A percentile compares a stretch with the other conserved stretches of the same genome.
Evolutionary conservation across 2,888 invertebrate genomes (phyloP).

Genomic region (Nemotelus nigrinus): DNA sequence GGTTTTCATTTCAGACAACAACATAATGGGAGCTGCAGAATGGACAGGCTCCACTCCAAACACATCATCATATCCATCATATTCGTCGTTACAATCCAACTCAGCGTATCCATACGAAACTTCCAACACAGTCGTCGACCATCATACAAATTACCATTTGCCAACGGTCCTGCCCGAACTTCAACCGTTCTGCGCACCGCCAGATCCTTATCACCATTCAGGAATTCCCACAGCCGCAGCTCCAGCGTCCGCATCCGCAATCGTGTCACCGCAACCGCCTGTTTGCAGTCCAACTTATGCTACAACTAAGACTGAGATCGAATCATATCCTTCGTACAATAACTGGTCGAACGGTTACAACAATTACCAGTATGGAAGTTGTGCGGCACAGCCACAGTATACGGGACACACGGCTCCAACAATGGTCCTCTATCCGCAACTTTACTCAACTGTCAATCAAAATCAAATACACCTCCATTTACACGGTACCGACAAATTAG

Average conservation of each 20-base stretch:
- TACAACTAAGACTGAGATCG: slow-evolving; percentile 58
- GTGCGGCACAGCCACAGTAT: slow-evolving; percentile 61
- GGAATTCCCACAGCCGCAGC: slow-evolving; percentile 57
- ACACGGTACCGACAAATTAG: slow-evolving; percentile 75
- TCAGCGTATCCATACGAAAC: slow-evolving; percentile 67
- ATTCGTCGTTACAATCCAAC: slow-evolving; percentile 68
- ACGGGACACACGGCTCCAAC: slow-evolving; percentile 66
- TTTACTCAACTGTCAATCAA: slow-evolving; percentile 86
- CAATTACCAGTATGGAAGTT: slow-evolving; percentile 73
- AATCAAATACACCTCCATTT: slow-evolving; percentile 86
- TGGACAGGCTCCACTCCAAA: slow-evolving; percentile 70
- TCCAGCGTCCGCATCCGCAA: slow-evolving; percentile 53
- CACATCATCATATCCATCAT: slow-evolving; percentile 67
- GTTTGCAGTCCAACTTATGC: slow-evolving; percentile 58
- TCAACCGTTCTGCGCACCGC: slow-evolving; percentile 66
- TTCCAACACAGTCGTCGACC: slow-evolving; percentile 59
- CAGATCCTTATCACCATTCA: slow-evolving; percentile 63
- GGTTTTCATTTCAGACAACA: slow-evolving; percentile 66
- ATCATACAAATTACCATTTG: slow-evolving; percentile 69
- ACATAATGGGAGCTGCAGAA: slow-evolving; percentile 71
- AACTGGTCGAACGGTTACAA: slow-evolving; percentile 73
- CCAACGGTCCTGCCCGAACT: slow-evolving; percentile 70
- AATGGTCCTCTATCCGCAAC: slow-evolving; percentile 80
- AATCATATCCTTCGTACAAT: slow-evolving; percentile 60
- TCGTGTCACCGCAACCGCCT: slow-evolving; percentile 57